A percentile compares a stretch with the other conserved stretches of the same genome.
Evolutionary conservation across 2,797 vertebrate species (phyloP).

Genomic region (Crocodylus rhombifer): DNA sequence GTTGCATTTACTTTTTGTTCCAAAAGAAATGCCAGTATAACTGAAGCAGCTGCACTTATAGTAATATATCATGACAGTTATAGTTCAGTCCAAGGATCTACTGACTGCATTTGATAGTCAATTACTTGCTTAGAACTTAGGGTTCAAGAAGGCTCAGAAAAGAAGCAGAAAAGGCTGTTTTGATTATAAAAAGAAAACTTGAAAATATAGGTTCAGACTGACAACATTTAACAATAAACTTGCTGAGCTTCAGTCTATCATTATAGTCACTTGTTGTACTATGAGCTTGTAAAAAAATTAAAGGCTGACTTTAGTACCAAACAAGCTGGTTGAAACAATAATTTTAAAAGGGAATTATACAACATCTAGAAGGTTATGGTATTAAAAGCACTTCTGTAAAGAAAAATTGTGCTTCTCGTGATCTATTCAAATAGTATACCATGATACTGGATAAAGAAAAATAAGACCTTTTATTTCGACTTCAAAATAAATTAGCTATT

Average conservation of each 20-base stretch:
- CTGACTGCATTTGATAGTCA: accelerated
- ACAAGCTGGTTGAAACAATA: slow-evolving; percentile 5
- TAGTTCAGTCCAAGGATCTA: not conserved
- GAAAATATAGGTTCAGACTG: not conserved
- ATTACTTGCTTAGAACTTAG: not conserved
- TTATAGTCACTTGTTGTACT: slow-evolving; percentile 8
- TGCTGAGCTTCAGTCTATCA: not conserved
- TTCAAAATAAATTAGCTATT: not conserved
- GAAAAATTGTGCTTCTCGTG: not conserved
- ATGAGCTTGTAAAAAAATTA: not conserved
- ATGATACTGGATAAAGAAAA: not conserved
- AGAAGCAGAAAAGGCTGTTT: not conserved
- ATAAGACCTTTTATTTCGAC: not conserved
- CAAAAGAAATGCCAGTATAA: not conserved
- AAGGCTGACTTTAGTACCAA: slow-evolving; percentile 37
- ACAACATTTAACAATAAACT: not conserved
- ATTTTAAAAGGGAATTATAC: slow-evolving; percentile 42
- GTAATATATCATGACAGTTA: not conserved
- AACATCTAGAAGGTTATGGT: not conserved
- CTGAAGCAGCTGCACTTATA: not conserved
- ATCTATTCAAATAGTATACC: not conserved
- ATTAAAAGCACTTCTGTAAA: not conserved
- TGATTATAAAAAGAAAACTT: not conserved
- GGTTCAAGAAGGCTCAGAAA: not conserved
- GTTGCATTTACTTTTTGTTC: not conserved